phyloP scores from a whole-genome alignment of 2,888 invertebrate genomes.

The Melinaea marsaeus region DNA sequence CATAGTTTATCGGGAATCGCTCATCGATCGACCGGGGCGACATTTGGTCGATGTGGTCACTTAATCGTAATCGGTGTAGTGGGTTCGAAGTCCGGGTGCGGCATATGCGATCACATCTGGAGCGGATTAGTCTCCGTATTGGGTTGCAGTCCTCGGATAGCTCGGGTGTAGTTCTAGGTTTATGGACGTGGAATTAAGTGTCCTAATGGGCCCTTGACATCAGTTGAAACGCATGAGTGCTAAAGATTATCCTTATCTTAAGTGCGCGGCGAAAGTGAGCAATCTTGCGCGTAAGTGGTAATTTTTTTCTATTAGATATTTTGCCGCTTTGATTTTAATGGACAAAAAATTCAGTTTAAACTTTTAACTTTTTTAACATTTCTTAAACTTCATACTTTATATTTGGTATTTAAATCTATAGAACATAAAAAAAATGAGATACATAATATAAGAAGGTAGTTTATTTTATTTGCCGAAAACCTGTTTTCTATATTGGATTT shows the following conservation, averaged over 20 bases:
- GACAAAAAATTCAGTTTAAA: background rate
- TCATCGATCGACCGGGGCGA: slow-evolving; percentile 33
- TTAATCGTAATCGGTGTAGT: slow-evolving; percentile 70
- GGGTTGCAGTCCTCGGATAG: slow-evolving; percentile 55
- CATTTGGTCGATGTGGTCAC: slow-evolving; percentile 65
- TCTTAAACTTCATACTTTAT: slow-evolving; percentile 25
- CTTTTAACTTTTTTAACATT: background rate
- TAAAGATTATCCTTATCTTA: slow-evolving; percentile 43
- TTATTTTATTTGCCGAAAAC: slow-evolving; percentile 37
- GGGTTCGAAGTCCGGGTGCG: slow-evolving; percentile 70
- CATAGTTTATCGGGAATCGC: background rate
- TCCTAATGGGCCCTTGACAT: slow-evolving; percentile 42
- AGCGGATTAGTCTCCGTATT: slow-evolving; percentile 59
- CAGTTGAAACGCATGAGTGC: slow-evolving; percentile 42
- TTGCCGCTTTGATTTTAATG: slow-evolving; percentile 23
- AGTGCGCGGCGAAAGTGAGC: slow-evolving; percentile 39
- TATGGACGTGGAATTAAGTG: slow-evolving; percentile 41
- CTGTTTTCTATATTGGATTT: slow-evolving; percentile 34
- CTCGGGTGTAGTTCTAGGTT: slow-evolving; percentile 48
- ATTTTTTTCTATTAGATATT: slow-evolving; percentile 30
- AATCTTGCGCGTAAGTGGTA: slow-evolving; percentile 33
- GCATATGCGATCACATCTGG: slow-evolving; percentile 58
- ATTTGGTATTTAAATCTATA: slow-evolving; percentile 38
- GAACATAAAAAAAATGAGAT: slow-evolving; percentile 38
- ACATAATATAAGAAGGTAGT: slow-evolving; percentile 40